These are phyloP conservation scores for Spodoptera frugiperda DNA, from an alignment of 1,140 invertebrate species.

Conservation along the genomic window DNA sequence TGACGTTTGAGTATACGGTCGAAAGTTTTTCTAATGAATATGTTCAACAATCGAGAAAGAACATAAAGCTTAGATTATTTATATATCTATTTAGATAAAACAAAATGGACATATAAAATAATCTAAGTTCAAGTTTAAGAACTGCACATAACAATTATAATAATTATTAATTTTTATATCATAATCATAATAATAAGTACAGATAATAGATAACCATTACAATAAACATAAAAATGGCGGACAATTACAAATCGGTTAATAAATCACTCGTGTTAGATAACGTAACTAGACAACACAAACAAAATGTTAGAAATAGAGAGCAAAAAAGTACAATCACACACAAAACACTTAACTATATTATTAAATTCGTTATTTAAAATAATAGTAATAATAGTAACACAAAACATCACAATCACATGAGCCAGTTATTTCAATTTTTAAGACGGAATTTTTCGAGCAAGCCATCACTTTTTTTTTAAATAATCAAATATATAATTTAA, in stretches of 20 bases:
- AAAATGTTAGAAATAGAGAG: constrained; percentile 40
- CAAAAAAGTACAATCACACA: constrained; percentile 45
- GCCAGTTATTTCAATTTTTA: constrained; percentile 25
- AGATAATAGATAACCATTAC: not conserved
- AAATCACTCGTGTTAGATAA: constrained; percentile 36
- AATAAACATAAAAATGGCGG: constrained; percentile 15
- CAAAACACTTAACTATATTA: constrained; percentile 37
- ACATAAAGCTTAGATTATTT: too few species aligned
- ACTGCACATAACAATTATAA: not conserved
- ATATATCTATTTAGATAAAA: too few species aligned
- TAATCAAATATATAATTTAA: too few species aligned
- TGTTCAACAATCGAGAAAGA: too few species aligned
- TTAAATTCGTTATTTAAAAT: constrained; percentile 45
- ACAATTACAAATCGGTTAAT: constrained; percentile 12
- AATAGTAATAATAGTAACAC: constrained; percentile 35
- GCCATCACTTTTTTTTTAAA: too few species aligned
- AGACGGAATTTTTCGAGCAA: constrained; percentile 1
- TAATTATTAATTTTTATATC: not conserved
- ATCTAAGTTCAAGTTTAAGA: not conserved
- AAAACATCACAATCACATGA: constrained; percentile 41
- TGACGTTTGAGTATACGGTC: too few species aligned
- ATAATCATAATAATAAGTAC: constrained; percentile 20
- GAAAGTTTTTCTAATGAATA: too few species aligned
- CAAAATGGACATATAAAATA: too few species aligned
- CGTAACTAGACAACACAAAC: not conserved